phyloP scores from a whole-genome alignment of 1,140 invertebrate species.

The Pogonognathellus flavescens region DNA sequence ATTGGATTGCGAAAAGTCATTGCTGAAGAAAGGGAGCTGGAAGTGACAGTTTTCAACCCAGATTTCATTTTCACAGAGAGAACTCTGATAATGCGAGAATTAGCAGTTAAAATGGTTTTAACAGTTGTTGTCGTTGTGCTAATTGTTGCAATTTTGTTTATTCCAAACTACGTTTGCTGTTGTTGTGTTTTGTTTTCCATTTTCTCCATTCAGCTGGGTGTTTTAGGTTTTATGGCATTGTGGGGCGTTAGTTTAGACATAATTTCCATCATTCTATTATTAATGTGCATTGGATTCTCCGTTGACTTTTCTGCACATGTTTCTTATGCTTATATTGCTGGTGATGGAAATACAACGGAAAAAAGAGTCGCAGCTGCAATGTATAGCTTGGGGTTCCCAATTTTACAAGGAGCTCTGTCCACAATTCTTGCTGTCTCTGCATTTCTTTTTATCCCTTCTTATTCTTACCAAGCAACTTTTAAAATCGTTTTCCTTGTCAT shows the following conservation, averaged over 20 bases:
- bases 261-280: conserved; percentile 98
- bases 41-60: conserved; percentile 86
- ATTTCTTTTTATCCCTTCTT: conserved; percentile 89
- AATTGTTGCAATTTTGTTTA: conserved; percentile 93
- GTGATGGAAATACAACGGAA: conserved; percentile 80
- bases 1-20: conserved; percentile 80
- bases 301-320: conserved; percentile 98
- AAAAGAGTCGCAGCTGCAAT: conserved; percentile 87
- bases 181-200: conserved; percentile 96
- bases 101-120: conserved; percentile 91
- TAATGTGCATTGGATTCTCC: conserved; percentile 98
- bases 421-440: conserved; percentile 92
- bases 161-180: conserved; percentile 92
- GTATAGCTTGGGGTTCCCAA: conserved; percentile 90
- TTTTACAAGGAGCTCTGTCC: conserved; percentile 92
- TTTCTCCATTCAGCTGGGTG: conserved; percentile 93
- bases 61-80: conserved; percentile 96
- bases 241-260: conserved; percentile 96
- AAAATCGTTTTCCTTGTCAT: conserved; percentile 97
- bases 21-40: conserved; percentile 70
- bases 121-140: conserved; percentile 95
- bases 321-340: conserved; percentile 82
- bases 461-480: conserved; percentile 97
- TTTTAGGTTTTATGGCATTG: conserved; percentile 79
- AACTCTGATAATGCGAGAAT: conserved; percentile 91